These are phyloP conservation scores for Condylostylus longicornis DNA, from an alignment of 1,140 invertebrate species.

Conservation along the genomic window DNA sequence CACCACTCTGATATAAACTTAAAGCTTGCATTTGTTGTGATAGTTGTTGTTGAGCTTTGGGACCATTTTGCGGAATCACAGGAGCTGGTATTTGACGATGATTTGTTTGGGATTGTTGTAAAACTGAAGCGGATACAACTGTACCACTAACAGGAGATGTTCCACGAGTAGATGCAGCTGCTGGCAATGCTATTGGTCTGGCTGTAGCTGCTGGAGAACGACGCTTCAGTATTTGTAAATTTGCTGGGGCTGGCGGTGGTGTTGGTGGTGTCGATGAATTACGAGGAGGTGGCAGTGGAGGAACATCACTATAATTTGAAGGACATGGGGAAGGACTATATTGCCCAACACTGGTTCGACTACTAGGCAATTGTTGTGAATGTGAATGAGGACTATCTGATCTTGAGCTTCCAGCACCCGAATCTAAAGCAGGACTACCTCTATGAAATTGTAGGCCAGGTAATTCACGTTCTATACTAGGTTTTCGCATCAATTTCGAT, in stretches of 20 bases:
- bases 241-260: conserved; percentile 44
- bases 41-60: conserved; percentile 59
- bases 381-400: conserved; percentile 71
- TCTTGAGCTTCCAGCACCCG: conserved; percentile 69
- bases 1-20: conserved; percentile 53
- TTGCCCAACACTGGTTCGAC: conserved; percentile 36
- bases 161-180: conserved; percentile 45
- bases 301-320: conserved; percentile 44
- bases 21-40: conserved; percentile 74
- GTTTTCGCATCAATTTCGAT: conserved; percentile 67
- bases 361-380: conserved; percentile 31
- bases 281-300: conserved; percentile 47
- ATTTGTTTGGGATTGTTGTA: conserved; percentile 19
- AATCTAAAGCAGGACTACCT: conserved; percentile 72
- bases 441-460: conserved; percentile 39
- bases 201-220: conserved; percentile 53
- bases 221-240: conserved; percentile 66
- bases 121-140: background rate
- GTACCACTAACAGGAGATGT: conserved; percentile 58
- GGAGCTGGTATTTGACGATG: no score
- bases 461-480: conserved; percentile 67
- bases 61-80: no score
- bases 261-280: conserved; percentile 56
- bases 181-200: conserved; percentile 32
- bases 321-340: conserved; percentile 48